Evolutionary conservation across 2,888 invertebrate species (phyloP), one percentile per base, ranked within the genome.

Genomic region (Chloroclystis v-ata): DNA sequence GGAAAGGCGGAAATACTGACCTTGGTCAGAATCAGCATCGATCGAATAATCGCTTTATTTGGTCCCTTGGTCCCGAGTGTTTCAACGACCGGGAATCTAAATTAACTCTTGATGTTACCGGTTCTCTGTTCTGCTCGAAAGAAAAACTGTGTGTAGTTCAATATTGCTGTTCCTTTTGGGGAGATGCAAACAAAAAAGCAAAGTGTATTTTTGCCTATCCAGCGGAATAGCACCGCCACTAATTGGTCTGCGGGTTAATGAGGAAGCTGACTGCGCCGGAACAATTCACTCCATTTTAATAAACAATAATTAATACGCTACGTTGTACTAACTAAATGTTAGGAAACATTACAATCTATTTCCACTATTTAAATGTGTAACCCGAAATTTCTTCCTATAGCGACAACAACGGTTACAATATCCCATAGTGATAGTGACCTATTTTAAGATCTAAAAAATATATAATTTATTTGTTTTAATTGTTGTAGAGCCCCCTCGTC

Each of bases 401-500:
- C n/a, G n/a, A n/a, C n/a, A n/a, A n/a, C n/a, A n/a, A n/a, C n/a
- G n/a, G n/a, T n/a, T n/a, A n/a, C n/a, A n/a, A n/a, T n/a, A n/a
- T n/a, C n/a, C n/a, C n/a, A n/a, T n/a, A n/a, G n/a, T n/a, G n/a
- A n/a, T n/a, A n/a, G n/a, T n/a, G n/a, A n/a, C n/a, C n/a, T n/a
- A n/a, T n/a, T n/a, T n/a, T n/a, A n/a, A n/a, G n/a, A n/a, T n/a
- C n/a, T n/a, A n/a, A n/a, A n/a, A n/a, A n/a, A n/a, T n/a, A n/a
- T n/a, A n/a, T 20, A 20, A 5, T 2, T 20, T 5, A 2, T 4
- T 20, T 20, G 5, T 20, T 9, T 5, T 24, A 4, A 12, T 11
- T 12, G 25, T 43, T 55, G 29, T 89, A 95, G 96, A 95, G 75
- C 95, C 95, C 12, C 95, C 96, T 32, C 93, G 94, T 69, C 92